Evolutionary conservation across 2,888 invertebrate species (phyloP), one percentile per base, ranked within the genome.

Genomic region (Phanerotoma sp.): DNA sequence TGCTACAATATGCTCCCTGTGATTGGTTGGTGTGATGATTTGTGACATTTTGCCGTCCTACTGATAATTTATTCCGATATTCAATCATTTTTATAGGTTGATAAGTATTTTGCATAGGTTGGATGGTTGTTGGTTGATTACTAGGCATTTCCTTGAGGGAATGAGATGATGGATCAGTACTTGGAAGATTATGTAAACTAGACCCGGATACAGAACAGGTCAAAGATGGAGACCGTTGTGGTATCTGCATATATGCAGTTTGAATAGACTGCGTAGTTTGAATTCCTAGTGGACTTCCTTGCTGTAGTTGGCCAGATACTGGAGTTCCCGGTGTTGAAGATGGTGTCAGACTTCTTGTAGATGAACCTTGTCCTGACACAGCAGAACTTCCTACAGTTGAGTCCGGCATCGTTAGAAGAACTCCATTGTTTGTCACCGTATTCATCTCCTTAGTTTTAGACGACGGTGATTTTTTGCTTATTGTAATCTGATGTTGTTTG

Each of bases 141-240:
- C 62, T 56, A 3, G 67, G 47, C 37, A 70, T 64, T 45, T 57
- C 69, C n/a, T 72, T 66, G 4, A 48, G 62, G 3, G 52, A 63
- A 46, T 77, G 76, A 3, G 74, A 66, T 2, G 74, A 64, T 61
- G 71, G 66, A 3, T 65, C 66, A 3, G 72, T 62, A 47, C 71
- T 79, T 71, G 74, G 76, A 70, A 78, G 71, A 61, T 82, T 82
- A 63, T 83, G 82, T 20, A 82, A 78, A 65, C 83, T 81, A 5
- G 81, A 77, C 58, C 63, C 33, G 83, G 81, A 22, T 82, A 81
- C 55, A 83, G 82, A 16, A 83, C 80, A 83, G 5, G 84, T 86
- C 30, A 85, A 86, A 0, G 87, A 87, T 1, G 88, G 88, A 3
- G 88, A 88, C 9, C 87, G 86, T 58, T 87, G 79, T 10, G 82